A percentile compares a stretch with the other conserved stretches of the same genome.
Conservation (phyloP, 2,797 vertebrate genomes). For the Sebastes itinus region DNA sequence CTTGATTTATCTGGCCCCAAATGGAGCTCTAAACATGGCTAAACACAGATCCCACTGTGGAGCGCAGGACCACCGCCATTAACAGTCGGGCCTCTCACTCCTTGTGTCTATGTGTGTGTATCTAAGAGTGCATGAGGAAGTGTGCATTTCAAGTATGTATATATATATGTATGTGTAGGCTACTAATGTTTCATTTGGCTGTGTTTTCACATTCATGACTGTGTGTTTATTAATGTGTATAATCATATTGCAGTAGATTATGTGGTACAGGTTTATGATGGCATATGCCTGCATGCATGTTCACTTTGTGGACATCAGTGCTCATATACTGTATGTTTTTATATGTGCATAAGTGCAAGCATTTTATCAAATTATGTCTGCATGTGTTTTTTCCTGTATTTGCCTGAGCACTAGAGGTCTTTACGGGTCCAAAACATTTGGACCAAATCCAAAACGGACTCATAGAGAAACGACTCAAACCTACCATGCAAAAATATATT, state of each 20-base stretch:
- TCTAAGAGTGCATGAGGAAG: conserved; percentile 11
- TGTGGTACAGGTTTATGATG: background rate
- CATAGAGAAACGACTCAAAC: background rate
- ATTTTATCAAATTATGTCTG: background rate
- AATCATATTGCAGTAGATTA: background rate
- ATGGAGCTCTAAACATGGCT: conserved; percentile 80
- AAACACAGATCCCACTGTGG: conserved; percentile 84
- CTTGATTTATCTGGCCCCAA: conserved; percentile 84
- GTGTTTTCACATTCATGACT: conserved; percentile 10
- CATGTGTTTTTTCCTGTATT: background rate
- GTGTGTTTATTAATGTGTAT: background rate
- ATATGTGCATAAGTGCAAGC: background rate
- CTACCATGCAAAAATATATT: background rate
- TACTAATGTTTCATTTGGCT: conserved; percentile 28
- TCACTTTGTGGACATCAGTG: background rate
- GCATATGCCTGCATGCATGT: background rate
- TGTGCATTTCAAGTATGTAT: conserved; percentile 10
- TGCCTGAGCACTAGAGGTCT: background rate
- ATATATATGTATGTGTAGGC: background rate
- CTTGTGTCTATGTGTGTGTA: conserved; percentile 13
- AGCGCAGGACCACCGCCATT: conserved; percentile 70
- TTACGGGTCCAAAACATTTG: background rate
- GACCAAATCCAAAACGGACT: background rate
- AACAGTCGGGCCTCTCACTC: conserved; percentile 60
- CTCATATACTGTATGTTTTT: background rate